Percentiles rank a stretch among this genome's conserved stretches.
These are phyloP conservation scores for Pseudoatta argentina DNA, from an alignment of 1,140 invertebrate species.

Conservation along the genomic window DNA sequence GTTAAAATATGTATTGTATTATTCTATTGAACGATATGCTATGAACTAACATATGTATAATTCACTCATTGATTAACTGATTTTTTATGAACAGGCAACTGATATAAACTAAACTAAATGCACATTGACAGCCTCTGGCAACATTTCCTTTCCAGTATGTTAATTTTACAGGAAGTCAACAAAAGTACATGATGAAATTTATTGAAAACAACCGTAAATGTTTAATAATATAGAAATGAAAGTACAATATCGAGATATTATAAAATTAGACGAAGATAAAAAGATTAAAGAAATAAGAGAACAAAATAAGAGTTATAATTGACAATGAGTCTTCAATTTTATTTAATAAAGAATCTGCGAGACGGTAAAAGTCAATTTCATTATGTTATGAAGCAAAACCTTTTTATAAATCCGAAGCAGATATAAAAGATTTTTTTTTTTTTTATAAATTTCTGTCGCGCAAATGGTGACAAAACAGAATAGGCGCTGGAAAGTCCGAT, in stretches of 20 bases:
- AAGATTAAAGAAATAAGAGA: no score
- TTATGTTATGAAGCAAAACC: not conserved
- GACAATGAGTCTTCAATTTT: no score
- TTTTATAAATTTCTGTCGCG: not conserved
- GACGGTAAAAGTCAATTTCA: not conserved
- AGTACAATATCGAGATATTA: not conserved
- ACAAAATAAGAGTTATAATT: not conserved
- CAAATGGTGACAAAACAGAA: constrained; percentile 5
- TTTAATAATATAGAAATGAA: not conserved
- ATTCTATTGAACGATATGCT: not conserved
- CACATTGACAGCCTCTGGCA: constrained; percentile 11
- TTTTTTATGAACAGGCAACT: constrained; percentile 8
- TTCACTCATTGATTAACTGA: constrained; percentile 34
- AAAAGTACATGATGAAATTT: constrained; percentile 17
- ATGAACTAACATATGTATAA: constrained; percentile 17
- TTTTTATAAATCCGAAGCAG: not conserved
- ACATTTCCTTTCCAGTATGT: constrained; percentile 1
- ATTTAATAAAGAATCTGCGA: not conserved
- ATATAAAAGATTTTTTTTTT: not conserved
- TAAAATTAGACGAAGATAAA: constrained; percentile 13
- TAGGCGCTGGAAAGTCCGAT: constrained; percentile 3
- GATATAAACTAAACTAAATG: constrained; percentile 24
- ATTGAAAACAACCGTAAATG: not conserved
- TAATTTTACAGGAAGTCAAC: constrained; percentile 38
- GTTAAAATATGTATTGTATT: not conserved